phyloP scores from a whole-genome alignment of 2,888 invertebrate genomes.

The Cephus nigrinus region DNA sequence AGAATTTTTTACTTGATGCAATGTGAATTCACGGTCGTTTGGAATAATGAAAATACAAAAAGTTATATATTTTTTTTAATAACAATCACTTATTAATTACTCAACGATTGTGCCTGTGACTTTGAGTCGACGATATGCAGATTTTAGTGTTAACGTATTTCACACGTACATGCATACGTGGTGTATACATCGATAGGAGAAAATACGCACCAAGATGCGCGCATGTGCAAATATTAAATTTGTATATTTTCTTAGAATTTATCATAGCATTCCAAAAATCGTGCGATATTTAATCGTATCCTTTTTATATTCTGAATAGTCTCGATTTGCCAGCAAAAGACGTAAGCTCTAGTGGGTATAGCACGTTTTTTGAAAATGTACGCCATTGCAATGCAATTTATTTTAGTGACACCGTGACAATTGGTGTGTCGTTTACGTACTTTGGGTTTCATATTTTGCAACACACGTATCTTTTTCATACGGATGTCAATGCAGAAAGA shows the following conservation, averaged over 20 bases:
- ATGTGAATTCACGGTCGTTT: background rate
- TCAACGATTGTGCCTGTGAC: background rate
- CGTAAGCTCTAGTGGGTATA: background rate
- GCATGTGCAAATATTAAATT: background rate
- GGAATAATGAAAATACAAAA: background rate
- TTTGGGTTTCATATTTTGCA: background rate
- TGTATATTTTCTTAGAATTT: background rate
- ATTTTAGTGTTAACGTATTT: background rate
- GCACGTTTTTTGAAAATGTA: slow-evolving; percentile 26
- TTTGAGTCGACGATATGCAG: background rate
- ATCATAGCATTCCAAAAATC: background rate
- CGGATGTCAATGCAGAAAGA: background rate
- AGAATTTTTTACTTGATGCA: background rate
- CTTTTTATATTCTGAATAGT: background rate
- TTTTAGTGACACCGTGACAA: slow-evolving; percentile 36
- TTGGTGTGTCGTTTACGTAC: slow-evolving; percentile 9
- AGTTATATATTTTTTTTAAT: background rate
- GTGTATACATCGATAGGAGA: background rate
- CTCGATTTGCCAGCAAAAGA: background rate
- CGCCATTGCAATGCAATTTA: slow-evolving; percentile 61
- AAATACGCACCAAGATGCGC: background rate
- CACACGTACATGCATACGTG: background rate
- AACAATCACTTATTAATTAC: background rate
- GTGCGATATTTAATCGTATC: background rate
- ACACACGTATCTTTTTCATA: background rate